Evolutionary conservation across 2,113 vertebrate genomes (phyloP).

Genomic region (Corythornis madagascariensis): DNA sequence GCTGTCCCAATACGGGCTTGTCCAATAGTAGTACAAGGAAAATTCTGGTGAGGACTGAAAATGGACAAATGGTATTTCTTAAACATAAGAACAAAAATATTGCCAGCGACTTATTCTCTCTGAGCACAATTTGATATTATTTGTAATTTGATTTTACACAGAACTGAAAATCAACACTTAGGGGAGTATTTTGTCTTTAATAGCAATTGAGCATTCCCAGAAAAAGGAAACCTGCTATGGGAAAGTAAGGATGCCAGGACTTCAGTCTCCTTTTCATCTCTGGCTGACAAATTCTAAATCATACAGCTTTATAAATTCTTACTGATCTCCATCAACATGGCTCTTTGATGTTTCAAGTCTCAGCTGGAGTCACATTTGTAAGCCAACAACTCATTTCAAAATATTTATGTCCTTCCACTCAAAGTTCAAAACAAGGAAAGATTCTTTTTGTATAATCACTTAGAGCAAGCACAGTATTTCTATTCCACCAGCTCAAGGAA

Average conservation of each 20-base stretch:
- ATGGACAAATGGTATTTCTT: neutral
- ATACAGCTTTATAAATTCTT: neutral
- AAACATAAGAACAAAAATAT: neutral
- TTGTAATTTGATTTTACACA: neutral
- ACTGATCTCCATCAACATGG: slow-evolving; percentile 19
- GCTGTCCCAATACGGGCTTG: neutral
- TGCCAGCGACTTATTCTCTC: neutral
- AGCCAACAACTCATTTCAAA: slow-evolving; percentile 52
- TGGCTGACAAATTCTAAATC: slow-evolving; percentile 8
- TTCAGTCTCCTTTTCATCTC: slow-evolving; percentile 34
- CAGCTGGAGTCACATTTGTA: slow-evolving; percentile 15
- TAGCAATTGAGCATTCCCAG: neutral
- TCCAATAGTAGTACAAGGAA: neutral
- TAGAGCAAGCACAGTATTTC: slow-evolving; percentile 5
- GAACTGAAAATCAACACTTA: neutral
- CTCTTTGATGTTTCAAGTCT: slow-evolving; percentile 51
- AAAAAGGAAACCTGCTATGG: neutral
- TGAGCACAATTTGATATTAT: neutral
- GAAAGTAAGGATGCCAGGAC: slow-evolving; percentile 30
- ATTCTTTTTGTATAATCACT: neutral
- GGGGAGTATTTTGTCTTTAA: neutral
- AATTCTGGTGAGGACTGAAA: neutral
- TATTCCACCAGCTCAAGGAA: neutral
- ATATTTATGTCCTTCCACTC: slow-evolving; percentile 48
- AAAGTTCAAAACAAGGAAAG: slow-evolving; percentile 60